These are phyloP conservation scores for Rhodophaea formosa DNA, from an alignment of 2,888 invertebrate species.

Conservation along the genomic window DNA sequence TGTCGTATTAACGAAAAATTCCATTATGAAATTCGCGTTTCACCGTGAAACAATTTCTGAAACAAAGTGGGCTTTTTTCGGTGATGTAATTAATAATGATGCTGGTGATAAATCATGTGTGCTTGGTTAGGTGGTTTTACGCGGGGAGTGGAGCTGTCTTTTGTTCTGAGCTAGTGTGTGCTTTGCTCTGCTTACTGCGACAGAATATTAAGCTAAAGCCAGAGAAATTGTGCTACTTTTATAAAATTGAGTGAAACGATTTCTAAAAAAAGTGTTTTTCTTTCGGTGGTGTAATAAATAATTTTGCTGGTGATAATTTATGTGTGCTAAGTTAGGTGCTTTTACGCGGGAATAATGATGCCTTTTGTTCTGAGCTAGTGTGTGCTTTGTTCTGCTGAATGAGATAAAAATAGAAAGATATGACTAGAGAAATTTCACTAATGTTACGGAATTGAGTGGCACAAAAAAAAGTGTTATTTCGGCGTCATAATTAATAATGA, in stretches of 20 bases:
- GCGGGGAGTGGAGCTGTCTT: background rate
- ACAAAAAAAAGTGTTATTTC: constrained; percentile 34
- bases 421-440: too few species aligned
- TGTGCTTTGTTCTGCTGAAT: too few species aligned
- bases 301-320: constrained; percentile 31
- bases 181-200: background rate
- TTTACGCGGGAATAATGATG: too few species aligned
- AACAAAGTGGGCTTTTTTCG: constrained; percentile 33
- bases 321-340: too few species aligned
- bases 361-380: too few species aligned
- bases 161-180: background rate
- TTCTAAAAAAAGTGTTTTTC: constrained; percentile 32
- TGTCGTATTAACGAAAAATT: constrained; percentile 32
- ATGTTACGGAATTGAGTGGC: too few species aligned
- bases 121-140: background rate
- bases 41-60: constrained; percentile 30
- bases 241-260: too few species aligned
- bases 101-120: constrained; percentile 26
- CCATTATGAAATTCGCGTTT: constrained; percentile 30
- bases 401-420: too few species aligned
- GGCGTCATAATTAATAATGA: constrained; percentile 35
- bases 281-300: constrained; percentile 33
- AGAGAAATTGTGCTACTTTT: too few species aligned
- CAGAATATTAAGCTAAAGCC: too few species aligned
- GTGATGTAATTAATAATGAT: constrained; percentile 35